Base-by-base conservation (phyloP, 2,888 invertebrate species). In the Drosophila diplacantha region DNA sequence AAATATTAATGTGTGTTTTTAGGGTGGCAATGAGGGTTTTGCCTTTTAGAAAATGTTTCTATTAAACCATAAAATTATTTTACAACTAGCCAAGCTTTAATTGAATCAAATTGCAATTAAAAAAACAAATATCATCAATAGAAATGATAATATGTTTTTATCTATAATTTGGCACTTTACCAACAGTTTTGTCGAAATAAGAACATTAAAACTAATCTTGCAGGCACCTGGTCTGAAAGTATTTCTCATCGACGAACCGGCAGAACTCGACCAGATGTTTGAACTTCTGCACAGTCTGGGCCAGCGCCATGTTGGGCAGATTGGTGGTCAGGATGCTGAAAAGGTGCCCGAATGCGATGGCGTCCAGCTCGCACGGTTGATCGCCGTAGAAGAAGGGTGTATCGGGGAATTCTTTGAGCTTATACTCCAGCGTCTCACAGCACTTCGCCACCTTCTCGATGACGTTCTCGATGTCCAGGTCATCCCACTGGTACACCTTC, bases 331-430 rank as follows among this genome's bases (percentile, higher is more conserved):
- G 90, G 74, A 99, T 93, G 0, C 96, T 95, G 89, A 95, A 99
- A n/a, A 99, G 91, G 89, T 99, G 99, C 0, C 98, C 99, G 90
- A 98, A 99, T 0, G 97, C 95, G 34, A 99, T 89, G 3, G 98
- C 98, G 89, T 99, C 99, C 69, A 98, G 89, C 89, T 99, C 98
- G 31, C 97, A 97, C 1, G 98, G 97, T 54, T 95, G 90, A 58
- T 92, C 90, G 8, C 94, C 94, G 87, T 95, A 96, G 89, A 98
- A 97, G 87, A 71, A 87, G 0, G 77, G 71, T 5, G 92, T 97
- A 43, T 92, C 91, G 56, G 92, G 92, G 2, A 81, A 74, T 22
- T 93, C 92, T 7, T 94, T 95, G 0, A 99, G 90, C 69, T 96
- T 92, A 75, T 94, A 93, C 47, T 95, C 94, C 6, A 99, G 89